These are phyloP conservation scores for Eulacestoma nigropectus DNA, from an alignment of 2,113 vertebrate genomes.

Conservation along the genomic window DNA sequence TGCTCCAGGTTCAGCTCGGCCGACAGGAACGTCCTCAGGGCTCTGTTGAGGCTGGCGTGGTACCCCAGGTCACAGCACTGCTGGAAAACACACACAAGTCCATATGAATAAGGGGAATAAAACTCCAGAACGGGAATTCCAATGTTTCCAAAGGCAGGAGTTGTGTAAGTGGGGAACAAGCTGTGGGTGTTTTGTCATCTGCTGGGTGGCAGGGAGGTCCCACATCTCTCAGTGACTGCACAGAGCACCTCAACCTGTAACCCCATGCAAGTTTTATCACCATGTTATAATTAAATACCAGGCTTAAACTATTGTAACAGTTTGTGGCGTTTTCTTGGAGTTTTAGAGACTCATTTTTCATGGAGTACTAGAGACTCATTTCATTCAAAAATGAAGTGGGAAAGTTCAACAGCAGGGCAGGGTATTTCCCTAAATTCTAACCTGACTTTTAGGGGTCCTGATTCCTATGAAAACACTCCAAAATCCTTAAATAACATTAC, in stretches of 20 bases:
- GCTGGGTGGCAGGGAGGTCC: neutral
- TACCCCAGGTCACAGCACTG: constrained; percentile 99
- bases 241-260: neutral
- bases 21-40: constrained; percentile 93
- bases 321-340: neutral
- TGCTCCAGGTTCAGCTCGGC: constrained; percentile 94
- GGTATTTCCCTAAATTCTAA: neutral
- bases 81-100: constrained; percentile 35
- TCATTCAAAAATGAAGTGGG: neutral
- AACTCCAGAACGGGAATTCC: fast-evolving
- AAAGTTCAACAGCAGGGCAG: neutral
- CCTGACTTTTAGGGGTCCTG: neutral
- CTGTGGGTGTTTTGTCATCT: fast-evolving
- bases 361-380: neutral
- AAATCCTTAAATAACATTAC: neutral
- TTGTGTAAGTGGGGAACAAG: fast-evolving
- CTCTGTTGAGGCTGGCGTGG: constrained; percentile 93
- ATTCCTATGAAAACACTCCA: neutral
- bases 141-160: fast-evolving
- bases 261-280: neutral
- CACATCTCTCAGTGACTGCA: neutral
- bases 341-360: neutral
- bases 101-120: neutral
- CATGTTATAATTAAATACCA: neutral
- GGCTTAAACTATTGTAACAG: fast-evolving